phyloP scores from a whole-genome alignment of 35 echinoderm and acorn worm genomes.

The Chiridota heheva region DNA sequence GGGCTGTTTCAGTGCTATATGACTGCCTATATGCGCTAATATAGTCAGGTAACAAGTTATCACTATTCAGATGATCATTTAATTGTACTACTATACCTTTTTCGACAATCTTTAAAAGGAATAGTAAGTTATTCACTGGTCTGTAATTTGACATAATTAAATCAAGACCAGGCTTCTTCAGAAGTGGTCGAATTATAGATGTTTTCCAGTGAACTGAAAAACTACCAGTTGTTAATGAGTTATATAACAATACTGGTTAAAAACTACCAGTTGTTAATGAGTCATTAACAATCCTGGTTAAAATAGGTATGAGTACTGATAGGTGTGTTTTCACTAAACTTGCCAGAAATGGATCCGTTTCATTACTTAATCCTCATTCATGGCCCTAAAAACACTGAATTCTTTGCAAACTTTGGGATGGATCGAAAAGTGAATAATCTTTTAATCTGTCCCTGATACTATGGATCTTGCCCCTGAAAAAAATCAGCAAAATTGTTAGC shows the following conservation, averaged over 20 bases:
- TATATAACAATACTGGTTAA: constrained; percentile 12
- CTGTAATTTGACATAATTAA: neutral
- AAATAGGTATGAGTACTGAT: too few species aligned
- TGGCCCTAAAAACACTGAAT: too few species aligned
- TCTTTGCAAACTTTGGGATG: too few species aligned
- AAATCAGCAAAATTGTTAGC: too few species aligned
- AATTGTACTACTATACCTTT: constrained; percentile 16
- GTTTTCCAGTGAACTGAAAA: constrained; percentile 15
- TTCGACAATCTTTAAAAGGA: constrained; percentile 30
- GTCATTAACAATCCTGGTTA: too few species aligned
- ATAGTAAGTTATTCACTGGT: constrained; percentile 36
- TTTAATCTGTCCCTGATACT: too few species aligned
- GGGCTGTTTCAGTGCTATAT: constrained; percentile 27
- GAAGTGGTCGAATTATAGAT: neutral
- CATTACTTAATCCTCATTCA: too few species aligned
- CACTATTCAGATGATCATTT: constrained; percentile 30
- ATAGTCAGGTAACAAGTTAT: constrained; percentile 34
- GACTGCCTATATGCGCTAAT: constrained; percentile 19
- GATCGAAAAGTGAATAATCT: too few species aligned
- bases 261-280: too few species aligned
- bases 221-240: neutral
- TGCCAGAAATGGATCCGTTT: too few species aligned
- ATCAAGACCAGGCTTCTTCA: neutral
- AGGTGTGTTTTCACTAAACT: too few species aligned
- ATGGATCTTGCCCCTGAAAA: too few species aligned